phyloP scores from a whole-genome alignment of 2,113 vertebrate genomes.

The Sclerurus mexicanus region DNA sequence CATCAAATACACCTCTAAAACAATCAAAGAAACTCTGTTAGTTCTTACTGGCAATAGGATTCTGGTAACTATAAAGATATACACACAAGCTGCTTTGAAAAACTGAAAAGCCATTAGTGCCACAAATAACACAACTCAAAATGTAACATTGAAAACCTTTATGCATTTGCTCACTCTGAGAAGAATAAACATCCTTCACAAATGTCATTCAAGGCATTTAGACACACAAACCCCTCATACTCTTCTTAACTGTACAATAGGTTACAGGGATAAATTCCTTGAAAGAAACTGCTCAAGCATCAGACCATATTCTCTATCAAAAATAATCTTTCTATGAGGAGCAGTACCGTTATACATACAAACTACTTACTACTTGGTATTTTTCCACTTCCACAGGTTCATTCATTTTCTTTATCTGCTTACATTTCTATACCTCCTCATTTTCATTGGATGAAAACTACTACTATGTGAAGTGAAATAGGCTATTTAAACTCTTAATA shows the following conservation, averaged over 20 bases:
- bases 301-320: background rate
- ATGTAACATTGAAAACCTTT: background rate
- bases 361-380: background rate
- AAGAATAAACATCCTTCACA: background rate
- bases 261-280: background rate
- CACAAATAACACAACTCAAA: background rate
- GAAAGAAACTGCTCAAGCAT: background rate
- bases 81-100: background rate
- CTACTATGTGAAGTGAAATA: background rate
- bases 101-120: background rate
- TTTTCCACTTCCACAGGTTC: background rate
- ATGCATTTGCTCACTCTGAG: background rate
- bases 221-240: background rate
- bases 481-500: background rate
- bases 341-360: background rate
- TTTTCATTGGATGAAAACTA: background rate
- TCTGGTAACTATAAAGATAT: background rate
- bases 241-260: background rate
- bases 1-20: conserved; percentile 96
- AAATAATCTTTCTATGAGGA: background rate
- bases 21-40: conserved; percentile 35
- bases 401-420: background rate
- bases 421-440: background rate
- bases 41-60: background rate
- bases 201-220: background rate